Evolutionary conservation across 2,888 invertebrate genomes (phyloP).

Genomic region (Platypus cylindrus): DNA sequence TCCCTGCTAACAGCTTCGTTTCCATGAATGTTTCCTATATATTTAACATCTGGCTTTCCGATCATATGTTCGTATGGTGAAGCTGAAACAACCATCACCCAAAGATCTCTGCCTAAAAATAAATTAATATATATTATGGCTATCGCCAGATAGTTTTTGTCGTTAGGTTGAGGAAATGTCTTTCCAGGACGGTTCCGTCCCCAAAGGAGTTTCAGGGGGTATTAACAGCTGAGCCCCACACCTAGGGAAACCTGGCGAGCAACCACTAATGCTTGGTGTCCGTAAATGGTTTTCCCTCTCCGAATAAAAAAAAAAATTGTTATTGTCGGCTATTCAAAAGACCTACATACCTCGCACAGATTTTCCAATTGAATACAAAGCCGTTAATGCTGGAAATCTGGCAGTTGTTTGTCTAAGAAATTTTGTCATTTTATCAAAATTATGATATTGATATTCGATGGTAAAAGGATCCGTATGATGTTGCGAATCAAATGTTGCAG

Average conservation of each 20-base stretch:
- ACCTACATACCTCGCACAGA: conserved; percentile 65
- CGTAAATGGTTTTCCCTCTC: no score
- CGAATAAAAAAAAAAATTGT: not conserved
- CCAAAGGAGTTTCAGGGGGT: no score
- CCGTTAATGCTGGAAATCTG: conserved; percentile 73
- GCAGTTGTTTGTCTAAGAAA: conserved; percentile 70
- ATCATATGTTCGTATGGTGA: conserved; percentile 86
- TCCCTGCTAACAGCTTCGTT: conserved; percentile 95
- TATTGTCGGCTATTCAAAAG: not conserved
- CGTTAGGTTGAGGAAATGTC: no score
- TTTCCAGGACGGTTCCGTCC: no score
- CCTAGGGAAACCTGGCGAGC: no score
- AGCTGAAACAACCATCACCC: conserved; percentile 87
- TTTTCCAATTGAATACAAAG: conserved; percentile 86
- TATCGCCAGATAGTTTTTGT: no score
- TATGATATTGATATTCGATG: conserved; percentile 72
- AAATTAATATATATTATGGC: no score
- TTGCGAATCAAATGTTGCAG: conserved; percentile 9
- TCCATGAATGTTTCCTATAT: conserved; percentile 92
- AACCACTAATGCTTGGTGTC: no score
- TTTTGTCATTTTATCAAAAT: conserved; percentile 72
- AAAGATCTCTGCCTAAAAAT: conserved; percentile 66
- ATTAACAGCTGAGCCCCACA: no score
- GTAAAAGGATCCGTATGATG: conserved; percentile 25
- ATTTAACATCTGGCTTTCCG: conserved; percentile 95